Evolutionary conservation across 53 echinoderm and acorn worm genomes (phyloP).

Genomic region (Patiria pectinifera): DNA sequence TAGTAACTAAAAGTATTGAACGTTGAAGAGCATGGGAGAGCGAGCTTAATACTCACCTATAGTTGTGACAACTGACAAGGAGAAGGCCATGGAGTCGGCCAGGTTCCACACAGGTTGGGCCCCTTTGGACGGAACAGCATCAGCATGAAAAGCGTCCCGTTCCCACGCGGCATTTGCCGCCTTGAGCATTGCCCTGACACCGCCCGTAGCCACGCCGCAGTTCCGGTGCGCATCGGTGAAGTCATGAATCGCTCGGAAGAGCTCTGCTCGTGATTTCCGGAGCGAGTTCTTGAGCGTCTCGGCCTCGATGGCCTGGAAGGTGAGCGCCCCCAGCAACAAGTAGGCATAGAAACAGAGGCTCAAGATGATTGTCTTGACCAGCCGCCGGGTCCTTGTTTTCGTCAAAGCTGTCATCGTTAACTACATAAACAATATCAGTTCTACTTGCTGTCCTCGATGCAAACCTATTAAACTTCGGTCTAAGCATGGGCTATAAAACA

Average conservation of each 20-base stretch:
- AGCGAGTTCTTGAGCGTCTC: constrained; percentile 1
- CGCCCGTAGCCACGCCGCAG: constrained; percentile 31
- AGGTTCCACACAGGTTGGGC: constrained; percentile 63
- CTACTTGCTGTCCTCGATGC: no score
- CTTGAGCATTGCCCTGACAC: constrained; percentile 10
- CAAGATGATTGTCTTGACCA: neutral
- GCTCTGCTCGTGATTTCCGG: constrained; percentile 10
- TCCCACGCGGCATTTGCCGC: constrained; percentile 31
- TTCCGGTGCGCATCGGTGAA: constrained; percentile 22
- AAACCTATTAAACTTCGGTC: no score
- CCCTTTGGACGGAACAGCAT: neutral
- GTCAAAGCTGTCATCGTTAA: no score
- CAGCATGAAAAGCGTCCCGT: constrained; percentile 16
- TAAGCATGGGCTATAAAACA: no score
- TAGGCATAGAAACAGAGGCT: constrained; percentile 38
- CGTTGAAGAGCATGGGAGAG: neutral
- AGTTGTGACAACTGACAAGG: constrained; percentile 68
- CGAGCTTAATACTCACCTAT: constrained; percentile 51
- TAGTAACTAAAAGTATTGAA: no score
- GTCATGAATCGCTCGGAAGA: constrained; percentile 28
- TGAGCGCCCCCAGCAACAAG: constrained; percentile 61
- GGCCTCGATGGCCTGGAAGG: constrained; percentile 48
- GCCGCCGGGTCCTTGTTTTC: neutral
- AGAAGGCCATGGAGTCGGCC: constrained; percentile 63
- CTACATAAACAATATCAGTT: no score